Evolutionary conservation across 2,797 vertebrate genomes (phyloP).

Genomic region (Hippopotamyrus pictus): DNA sequence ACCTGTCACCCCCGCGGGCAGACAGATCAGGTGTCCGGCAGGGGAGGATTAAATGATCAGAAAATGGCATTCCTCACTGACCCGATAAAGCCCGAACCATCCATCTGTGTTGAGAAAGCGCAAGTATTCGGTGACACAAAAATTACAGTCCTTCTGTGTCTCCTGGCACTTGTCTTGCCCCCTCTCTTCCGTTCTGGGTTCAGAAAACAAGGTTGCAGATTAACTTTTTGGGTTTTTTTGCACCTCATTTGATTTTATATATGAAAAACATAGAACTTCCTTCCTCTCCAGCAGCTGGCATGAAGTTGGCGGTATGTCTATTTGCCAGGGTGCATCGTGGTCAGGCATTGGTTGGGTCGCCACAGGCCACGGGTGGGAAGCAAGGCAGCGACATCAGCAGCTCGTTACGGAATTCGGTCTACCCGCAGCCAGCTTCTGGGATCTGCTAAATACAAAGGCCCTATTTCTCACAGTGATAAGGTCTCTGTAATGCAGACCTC

Average conservation of each 20-base stretch:
- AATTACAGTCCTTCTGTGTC: neutral
- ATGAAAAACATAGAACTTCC: neutral
- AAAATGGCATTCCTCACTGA: constrained; percentile 48
- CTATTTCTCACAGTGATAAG: neutral
- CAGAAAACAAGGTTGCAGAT: neutral
- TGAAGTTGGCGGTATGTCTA: neutral
- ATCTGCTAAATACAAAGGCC: neutral
- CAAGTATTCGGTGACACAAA: constrained; percentile 40
- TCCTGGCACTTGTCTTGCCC: neutral
- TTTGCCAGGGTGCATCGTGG: neutral
- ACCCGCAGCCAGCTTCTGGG: neutral
- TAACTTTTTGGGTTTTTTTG: neutral
- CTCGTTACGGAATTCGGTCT: neutral
- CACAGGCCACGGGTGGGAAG: neutral
- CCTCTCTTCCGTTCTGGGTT: neutral
- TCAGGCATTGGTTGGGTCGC: neutral
- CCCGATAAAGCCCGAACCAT: constrained; percentile 41
- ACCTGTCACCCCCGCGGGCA: constrained; percentile 39
- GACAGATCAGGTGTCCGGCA: constrained; percentile 31
- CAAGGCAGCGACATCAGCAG: neutral
- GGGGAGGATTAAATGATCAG: constrained; percentile 52
- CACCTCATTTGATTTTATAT: neutral
- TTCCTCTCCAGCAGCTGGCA: neutral
- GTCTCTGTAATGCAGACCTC: neutral
- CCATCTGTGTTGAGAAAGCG: constrained; percentile 37